These are phyloP conservation scores for Euleptes europaea DNA, from an alignment of 2,113 vertebrate genomes.

Conservation along the genomic window DNA sequence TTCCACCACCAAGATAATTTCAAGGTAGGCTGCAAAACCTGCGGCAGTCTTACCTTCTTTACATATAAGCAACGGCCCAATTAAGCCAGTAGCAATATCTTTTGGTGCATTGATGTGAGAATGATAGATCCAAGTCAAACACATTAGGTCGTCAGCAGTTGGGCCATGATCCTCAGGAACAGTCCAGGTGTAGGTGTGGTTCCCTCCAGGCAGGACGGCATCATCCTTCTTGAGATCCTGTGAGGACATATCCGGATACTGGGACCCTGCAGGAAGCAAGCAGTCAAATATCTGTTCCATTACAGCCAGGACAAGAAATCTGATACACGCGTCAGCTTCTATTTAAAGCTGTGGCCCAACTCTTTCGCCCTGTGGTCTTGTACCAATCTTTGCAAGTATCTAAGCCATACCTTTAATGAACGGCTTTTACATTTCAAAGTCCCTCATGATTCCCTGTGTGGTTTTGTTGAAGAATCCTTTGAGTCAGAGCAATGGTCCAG, in stretches of 20 bases:
- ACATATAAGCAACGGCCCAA: constrained; percentile 79
- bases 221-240: constrained; percentile 76
- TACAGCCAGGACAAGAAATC: constrained; percentile 3
- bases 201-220: constrained; percentile 72
- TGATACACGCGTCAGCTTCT: background rate
- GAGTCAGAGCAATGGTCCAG: no score
- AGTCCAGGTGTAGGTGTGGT: constrained; percentile 77
- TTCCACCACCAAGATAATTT: background rate
- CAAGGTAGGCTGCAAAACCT: background rate
- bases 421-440: background rate
- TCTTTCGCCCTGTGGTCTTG: background rate
- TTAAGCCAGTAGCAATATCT: constrained; percentile 79
- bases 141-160: constrained; percentile 75
- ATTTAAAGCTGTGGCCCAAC: background rate
- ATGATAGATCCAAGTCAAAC: constrained; percentile 82
- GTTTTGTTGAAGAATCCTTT: no score
- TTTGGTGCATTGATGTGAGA: constrained; percentile 80
- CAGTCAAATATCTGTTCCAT: constrained; percentile 52
- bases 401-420: no score
- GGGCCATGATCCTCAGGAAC: constrained; percentile 76
- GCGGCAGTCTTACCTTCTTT: constrained; percentile 67
- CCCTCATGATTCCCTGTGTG: background rate
- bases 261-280: constrained; percentile 73
- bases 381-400: background rate
- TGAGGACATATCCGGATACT: constrained; percentile 78